Evolutionary conservation across 1,140 invertebrate species (phyloP), one percentile per base, ranked within the genome.

Genomic region (Neodiprion lecontei): DNA sequence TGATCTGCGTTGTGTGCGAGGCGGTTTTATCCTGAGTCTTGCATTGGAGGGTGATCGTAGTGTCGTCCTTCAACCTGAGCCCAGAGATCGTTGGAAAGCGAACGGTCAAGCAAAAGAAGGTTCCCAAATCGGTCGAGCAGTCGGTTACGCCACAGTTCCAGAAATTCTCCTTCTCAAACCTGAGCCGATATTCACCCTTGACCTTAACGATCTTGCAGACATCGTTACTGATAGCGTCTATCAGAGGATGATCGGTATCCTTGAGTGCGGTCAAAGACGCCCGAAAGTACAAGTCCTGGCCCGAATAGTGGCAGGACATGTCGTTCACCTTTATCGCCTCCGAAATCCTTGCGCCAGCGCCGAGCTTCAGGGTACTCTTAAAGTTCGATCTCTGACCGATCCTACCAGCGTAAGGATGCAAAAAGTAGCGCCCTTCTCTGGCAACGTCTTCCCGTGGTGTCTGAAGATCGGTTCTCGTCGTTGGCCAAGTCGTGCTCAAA

Each of bases 51-150:
- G 90, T 91, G 11, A 94, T 85, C 10, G 91, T 87, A 1, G 88
- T 83, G 79, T 94, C 93, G 68, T 92, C 90, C 0, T 89, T 89
- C n/a, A 93, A 88, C 80, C 89, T 90, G 49, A 94, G 80, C 1
- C 91, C 92, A 9, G 84, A 75, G 48, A 93, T 89, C 5, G 89
- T 84, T 9, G 93, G 92, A 79, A 94, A 92, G 61, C 92, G 85
- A 1, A 94, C 48, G 4, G 88, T 88, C 14, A 93, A 80, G 78
- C 92, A 94, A 70, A 82, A 85, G 75, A 79, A 81, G 66, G 68
- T 79, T n/a, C 75, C 79, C 0, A 67, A 69, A 14, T 83, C 79
- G 47, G 75, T 78, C 0, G 85, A 86, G 77, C 85, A 86, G 67
- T 85, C 80, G 1, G 80, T 73, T 7, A 86, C 78, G 14, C 85